Percentiles rank a stretch among this genome's conserved stretches.
Conservation (phyloP, 2,888 invertebrate genomes). For the Agrotis puta region DNA sequence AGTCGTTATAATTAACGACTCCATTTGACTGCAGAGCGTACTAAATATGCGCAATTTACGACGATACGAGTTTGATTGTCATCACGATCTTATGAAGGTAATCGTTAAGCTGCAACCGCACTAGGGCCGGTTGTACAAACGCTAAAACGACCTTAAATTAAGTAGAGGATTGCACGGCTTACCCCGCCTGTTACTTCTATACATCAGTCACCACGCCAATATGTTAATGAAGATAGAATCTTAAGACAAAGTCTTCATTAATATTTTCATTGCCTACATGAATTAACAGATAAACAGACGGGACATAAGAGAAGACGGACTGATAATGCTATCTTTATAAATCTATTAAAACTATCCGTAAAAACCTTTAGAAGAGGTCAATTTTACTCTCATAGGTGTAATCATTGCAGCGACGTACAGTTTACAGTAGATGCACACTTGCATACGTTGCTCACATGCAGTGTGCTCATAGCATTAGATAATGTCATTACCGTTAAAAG, state of each 20-base stretch:
- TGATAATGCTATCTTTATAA: slow-evolving; percentile 59
- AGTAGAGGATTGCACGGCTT: slow-evolving; percentile 9
- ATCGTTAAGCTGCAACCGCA: not conserved
- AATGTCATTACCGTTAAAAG: slow-evolving; percentile 27
- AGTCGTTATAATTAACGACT: slow-evolving; percentile 52
- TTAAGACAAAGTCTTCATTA: slow-evolving; percentile 4
- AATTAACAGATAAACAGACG: slow-evolving; percentile 33
- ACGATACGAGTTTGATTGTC: slow-evolving; percentile 37
- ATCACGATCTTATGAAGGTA: slow-evolving; percentile 12
- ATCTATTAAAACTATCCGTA: slow-evolving; percentile 54
- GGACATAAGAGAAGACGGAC: slow-evolving; percentile 59
- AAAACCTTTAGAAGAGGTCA: slow-evolving; percentile 48
- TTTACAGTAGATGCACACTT: slow-evolving; percentile 3
- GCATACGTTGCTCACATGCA: slow-evolving; percentile 11
- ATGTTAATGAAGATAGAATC: too few species aligned
- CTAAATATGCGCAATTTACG: slow-evolving; percentile 36
- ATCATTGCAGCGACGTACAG: slow-evolving; percentile 18
- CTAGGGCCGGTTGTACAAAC: not conserved
- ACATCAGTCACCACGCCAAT: not conserved
- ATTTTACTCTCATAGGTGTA: slow-evolving; percentile 48
- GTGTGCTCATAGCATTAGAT: slow-evolving; percentile 23
- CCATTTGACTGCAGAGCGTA: slow-evolving; percentile 50
- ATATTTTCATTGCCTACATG: slow-evolving; percentile 21
- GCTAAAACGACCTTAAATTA: not conserved
- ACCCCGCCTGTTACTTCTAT: slow-evolving; percentile 5